These are phyloP conservation scores for Ceriagrion tenellum DNA, from an alignment of 2,888 invertebrate species.

Conservation along the genomic window DNA sequence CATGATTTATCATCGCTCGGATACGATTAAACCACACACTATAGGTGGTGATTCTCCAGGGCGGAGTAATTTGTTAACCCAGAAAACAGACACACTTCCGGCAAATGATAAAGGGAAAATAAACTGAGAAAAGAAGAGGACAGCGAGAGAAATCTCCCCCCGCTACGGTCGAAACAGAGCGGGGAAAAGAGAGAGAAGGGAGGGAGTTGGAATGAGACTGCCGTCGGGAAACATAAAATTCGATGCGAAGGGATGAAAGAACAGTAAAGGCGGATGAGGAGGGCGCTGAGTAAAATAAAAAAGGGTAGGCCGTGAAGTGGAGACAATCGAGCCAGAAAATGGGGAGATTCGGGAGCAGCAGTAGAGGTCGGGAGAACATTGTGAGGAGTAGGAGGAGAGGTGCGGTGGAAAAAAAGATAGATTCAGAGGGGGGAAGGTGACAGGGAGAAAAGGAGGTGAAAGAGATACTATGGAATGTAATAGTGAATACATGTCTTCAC, in stretches of 20 bases:
- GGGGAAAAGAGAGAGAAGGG: neutral
- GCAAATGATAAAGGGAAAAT: neutral
- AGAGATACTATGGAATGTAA: neutral
- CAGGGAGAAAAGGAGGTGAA: too few species aligned
- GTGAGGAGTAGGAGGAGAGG: neutral
- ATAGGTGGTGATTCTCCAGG: neutral
- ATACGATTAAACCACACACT: neutral
- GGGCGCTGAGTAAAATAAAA: neutral
- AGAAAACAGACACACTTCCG: neutral
- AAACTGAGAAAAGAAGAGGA: neutral
- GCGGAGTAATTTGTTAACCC: neutral
- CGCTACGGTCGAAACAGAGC: neutral
- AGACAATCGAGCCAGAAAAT: constrained; percentile 1
- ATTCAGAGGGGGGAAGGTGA: neutral
- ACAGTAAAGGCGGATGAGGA: neutral
- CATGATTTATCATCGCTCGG: neutral
- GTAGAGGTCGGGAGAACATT: neutral
- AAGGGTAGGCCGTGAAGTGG: neutral
- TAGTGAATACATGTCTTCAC: neutral
- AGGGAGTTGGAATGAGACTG: neutral
- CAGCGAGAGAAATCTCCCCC: neutral
- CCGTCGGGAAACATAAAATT: neutral
- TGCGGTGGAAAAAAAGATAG: neutral
- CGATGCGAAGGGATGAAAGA: constrained; percentile 6
- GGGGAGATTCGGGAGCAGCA: neutral